Conservation (phyloP, 1,140 invertebrate species). For the Matsumurasca onukii region DNA sequence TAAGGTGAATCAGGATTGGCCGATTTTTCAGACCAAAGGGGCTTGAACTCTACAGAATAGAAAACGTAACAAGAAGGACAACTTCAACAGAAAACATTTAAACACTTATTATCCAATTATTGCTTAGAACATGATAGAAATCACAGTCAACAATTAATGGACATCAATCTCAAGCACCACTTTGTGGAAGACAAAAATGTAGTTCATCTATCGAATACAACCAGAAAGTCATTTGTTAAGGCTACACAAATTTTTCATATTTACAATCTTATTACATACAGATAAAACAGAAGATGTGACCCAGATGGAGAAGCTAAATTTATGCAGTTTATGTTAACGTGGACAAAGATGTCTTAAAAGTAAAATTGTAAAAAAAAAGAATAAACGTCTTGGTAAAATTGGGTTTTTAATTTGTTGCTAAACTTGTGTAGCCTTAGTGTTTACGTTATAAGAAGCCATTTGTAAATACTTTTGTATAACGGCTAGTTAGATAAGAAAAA, state of each 20-base stretch:
- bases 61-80: not conserved
- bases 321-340: not conserved
- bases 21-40: no score
- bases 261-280: no score
- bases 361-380: not conserved
- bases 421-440: no score
- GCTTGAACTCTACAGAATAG: not conserved
- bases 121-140: conserved; percentile 14
- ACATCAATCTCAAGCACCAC: conserved; percentile 4
- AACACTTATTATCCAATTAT: conserved; percentile 24
- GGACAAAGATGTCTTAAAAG: not conserved
- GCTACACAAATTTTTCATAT: no score
- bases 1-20: no score
- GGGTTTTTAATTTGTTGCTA: no score
- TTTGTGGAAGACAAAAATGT: conserved; percentile 2
- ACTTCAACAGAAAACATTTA: not conserved
- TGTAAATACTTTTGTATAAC: no score
- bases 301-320: not conserved
- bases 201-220: not conserved
- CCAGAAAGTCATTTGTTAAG: no score
- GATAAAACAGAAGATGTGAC: not conserved
- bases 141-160: conserved; percentile 17
- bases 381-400: no score
- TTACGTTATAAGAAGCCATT: no score
- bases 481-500: no score